Conservation (phyloP, 2,888 invertebrate species). For the Cephalotes varians region DNA sequence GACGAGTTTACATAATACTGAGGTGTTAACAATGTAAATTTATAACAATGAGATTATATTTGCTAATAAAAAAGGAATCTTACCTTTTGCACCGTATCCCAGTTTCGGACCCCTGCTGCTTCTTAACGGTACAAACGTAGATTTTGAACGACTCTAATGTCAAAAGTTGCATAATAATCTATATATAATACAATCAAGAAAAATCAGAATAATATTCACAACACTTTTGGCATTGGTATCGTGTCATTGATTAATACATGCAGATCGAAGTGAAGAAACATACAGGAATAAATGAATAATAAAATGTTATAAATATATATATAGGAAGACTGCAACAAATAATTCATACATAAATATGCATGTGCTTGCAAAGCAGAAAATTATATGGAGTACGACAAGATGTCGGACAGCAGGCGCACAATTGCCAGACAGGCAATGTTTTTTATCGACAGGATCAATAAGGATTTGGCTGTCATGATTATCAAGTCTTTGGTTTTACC, state of each 20-base stretch:
- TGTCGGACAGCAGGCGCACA: constrained; percentile 56
- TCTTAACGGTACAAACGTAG: constrained; percentile 78
- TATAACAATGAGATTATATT: constrained; percentile 74
- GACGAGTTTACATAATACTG: constrained; percentile 84
- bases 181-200: constrained; percentile 12
- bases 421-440: constrained; percentile 23
- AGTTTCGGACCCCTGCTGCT: constrained; percentile 84
- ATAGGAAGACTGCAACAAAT: constrained; percentile 58
- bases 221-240: constrained; percentile 73
- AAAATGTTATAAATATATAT: constrained; percentile 42
- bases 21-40: constrained; percentile 81
- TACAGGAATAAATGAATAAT: constrained; percentile 56
- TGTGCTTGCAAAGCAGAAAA: constrained; percentile 16
- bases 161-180: constrained; percentile 64
- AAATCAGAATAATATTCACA: not conserved
- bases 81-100: constrained; percentile 86
- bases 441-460: constrained; percentile 30
- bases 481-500: constrained; percentile 78
- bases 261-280: constrained; percentile 71
- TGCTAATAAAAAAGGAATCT: constrained; percentile 73
- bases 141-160: constrained; percentile 75
- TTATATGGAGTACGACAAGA: constrained; percentile 61
- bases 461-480: constrained; percentile 73
- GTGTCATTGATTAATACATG: constrained; percentile 76
- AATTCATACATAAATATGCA: constrained; percentile 40